Base-by-base conservation (phyloP, 2,797 vertebrate species). In the Pristis pectinata region DNA sequence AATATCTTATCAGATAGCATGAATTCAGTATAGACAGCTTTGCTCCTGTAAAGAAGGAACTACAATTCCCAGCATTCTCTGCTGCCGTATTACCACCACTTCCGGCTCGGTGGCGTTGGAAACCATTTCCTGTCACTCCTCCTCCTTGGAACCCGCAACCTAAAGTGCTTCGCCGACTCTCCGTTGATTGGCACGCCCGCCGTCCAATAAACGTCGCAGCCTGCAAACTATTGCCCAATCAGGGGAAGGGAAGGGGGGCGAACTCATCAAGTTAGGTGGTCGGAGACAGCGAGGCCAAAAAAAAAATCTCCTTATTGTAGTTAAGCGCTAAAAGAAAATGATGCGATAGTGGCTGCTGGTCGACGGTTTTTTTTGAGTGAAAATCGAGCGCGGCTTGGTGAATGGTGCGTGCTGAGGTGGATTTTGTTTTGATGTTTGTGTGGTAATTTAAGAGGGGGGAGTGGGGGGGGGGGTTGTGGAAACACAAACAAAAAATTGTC, bases 351-450 rank as follows among this genome's bases (percentile, higher is more conserved):
- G 30, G 83, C 53, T 17, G 53, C 56, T 3, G 49, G 30, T 83
- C 82, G 82, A 83, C 82, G 30, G n/a, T n/a, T n/a, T n/a, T 83
- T 85, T 85, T 53, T 85, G 49, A 85, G 24, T 87, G 83, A 59
- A 87, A 87, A n/a, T 87, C 83, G 30, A 83, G 83, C 1, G 30
- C 30, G 83, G 83, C 83, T 53, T 59, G 56, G 3, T 30, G 83
- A 87, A 87, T 61, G 83, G 83, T 87, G 83, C 44, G 80, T 83
- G 80, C 80, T 19, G 80, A 49, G 44, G 24, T 30, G 56, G 53
- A 56, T 87, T 87, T 87, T 87, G 22, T 85, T 2, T 70, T 85
- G 44, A 49, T 85, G 49, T 85, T 53, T 83, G 82, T 30, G 27
- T 85, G 11, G 53, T 85, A 30, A 30, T 85, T 85, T 53, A 49